Conservation (phyloP, 2,888 invertebrate genomes). For the Cryptosula pallasiana region DNA sequence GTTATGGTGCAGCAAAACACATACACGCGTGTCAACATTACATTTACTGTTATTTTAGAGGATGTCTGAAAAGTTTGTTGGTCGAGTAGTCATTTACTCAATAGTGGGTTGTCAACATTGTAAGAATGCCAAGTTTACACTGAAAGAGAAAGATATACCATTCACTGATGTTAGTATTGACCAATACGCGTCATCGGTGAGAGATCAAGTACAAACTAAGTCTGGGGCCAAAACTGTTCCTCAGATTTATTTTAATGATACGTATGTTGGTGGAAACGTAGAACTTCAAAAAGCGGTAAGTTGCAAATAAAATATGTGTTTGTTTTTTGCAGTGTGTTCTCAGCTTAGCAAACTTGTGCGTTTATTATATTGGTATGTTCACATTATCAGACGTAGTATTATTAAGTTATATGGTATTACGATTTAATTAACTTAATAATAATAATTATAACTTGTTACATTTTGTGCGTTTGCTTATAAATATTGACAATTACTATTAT, state of each 20-base stretch:
- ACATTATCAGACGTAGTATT: too few relatives aligned
- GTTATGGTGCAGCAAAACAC: too few relatives aligned
- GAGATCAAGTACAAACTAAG: constrained; percentile 39
- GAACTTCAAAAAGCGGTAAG: constrained; percentile 47
- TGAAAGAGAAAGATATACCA: constrained; percentile 42
- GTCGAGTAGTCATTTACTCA: constrained; percentile 49
- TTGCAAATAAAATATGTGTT: too few relatives aligned
- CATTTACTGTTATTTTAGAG: neutral
- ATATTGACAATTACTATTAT: too few relatives aligned
- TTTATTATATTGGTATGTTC: too few relatives aligned
- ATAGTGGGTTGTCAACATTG: constrained; percentile 51
- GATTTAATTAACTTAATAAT: too few relatives aligned
- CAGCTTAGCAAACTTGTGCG: too few relatives aligned
- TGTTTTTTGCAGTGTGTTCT: too few relatives aligned
- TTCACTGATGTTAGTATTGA: constrained; percentile 51
- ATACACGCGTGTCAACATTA: neutral
- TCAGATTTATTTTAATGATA: constrained; percentile 53
- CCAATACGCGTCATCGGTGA: constrained; percentile 40
- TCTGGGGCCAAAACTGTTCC: constrained; percentile 48
- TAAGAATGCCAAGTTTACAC: constrained; percentile 43
- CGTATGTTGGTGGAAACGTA: constrained; percentile 49
- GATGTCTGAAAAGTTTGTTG: constrained; percentile 27
- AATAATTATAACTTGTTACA: too few relatives aligned
- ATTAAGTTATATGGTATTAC: too few relatives aligned
- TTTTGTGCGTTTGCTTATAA: too few relatives aligned